Conservation (phyloP, 2,797 vertebrate genomes). For the Myotis daubentonii region DNA sequence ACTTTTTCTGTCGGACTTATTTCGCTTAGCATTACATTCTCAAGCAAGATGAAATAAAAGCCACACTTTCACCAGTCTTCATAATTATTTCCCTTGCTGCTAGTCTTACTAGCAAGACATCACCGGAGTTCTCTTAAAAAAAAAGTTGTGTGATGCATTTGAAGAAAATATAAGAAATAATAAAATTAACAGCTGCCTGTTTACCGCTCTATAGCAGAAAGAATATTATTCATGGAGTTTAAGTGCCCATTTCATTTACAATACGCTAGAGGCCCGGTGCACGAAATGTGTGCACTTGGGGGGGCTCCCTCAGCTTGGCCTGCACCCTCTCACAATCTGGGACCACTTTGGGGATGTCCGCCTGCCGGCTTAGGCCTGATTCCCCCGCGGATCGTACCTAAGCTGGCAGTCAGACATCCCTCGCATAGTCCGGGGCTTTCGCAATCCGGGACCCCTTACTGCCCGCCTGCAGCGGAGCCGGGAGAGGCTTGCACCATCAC, state of each 20-base stretch:
- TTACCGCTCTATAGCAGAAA: background rate
- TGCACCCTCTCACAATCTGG: too few relatives aligned
- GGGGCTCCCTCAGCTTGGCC: too few relatives aligned
- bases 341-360: too few relatives aligned
- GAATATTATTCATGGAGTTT: background rate
- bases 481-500: too few relatives aligned
- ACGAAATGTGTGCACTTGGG: too few relatives aligned
- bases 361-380: too few relatives aligned
- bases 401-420: too few relatives aligned
- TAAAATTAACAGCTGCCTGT: background rate
- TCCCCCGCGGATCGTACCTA: too few relatives aligned
- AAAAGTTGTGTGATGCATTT: background rate
- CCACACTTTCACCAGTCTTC: background rate
- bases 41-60: background rate
- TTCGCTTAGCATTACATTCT: background rate
- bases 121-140: background rate
- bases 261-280: too few relatives aligned
- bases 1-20: background rate
- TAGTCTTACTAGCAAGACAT: background rate
- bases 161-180: background rate
- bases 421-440: too few relatives aligned
- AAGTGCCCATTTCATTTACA: background rate
- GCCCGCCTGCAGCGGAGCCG: too few relatives aligned
- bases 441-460: too few relatives aligned
- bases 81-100: background rate